Conservation (phyloP, 2,113 vertebrate genomes). For the Catharus bicknelli region DNA sequence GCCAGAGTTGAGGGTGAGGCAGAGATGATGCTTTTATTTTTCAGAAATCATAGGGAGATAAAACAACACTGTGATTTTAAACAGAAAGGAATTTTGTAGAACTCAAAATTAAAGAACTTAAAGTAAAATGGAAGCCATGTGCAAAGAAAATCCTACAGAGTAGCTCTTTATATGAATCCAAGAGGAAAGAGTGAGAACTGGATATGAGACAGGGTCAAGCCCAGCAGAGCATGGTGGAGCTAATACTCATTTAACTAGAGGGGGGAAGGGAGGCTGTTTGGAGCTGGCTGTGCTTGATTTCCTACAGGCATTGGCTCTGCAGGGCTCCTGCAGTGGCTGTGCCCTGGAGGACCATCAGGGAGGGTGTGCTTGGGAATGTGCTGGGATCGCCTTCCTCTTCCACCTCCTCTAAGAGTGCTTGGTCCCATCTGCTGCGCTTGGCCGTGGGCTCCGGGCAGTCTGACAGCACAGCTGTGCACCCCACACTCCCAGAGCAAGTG, state of each 20-base stretch:
- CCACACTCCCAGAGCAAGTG: background rate
- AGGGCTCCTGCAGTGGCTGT: background rate
- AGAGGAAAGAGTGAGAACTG: background rate
- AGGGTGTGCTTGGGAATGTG: background rate
- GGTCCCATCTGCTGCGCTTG: conserved; percentile 44
- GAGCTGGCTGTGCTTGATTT: background rate
- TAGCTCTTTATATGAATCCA: background rate
- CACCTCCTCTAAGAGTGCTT: background rate
- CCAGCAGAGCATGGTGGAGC: background rate
- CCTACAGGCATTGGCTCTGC: background rate
- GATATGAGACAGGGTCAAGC: background rate
- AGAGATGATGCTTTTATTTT: background rate
- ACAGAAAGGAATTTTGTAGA: background rate
- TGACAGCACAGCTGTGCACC: conserved; percentile 52
- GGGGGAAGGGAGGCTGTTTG: background rate
- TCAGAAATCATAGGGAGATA: background rate
- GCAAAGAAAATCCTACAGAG: background rate
- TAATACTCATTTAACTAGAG: background rate
- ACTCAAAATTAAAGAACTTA: background rate
- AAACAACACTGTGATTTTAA: background rate
- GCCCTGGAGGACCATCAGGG: background rate
- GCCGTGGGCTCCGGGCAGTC: background rate
- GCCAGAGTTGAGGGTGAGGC: background rate
- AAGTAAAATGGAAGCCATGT: background rate
- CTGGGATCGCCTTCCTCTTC: background rate